phyloP scores from a whole-genome alignment of 2,888 invertebrate genomes.

The Scrobipalpa costella region DNA sequence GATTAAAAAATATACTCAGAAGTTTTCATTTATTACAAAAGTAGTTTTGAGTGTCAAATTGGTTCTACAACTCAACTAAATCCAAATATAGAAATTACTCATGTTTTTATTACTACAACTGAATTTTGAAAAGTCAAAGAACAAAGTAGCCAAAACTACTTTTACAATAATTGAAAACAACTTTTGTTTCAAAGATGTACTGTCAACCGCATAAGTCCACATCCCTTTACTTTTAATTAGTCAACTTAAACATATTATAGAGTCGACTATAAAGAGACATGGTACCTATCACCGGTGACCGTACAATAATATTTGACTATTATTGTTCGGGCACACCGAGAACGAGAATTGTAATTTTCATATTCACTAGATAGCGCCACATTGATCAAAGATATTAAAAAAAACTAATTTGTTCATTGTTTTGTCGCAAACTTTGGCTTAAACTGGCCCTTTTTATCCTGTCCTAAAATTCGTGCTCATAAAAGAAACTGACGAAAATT shows the following conservation, averaged over 20 bases:
- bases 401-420: not conserved
- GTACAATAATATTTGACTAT: constrained; percentile 49
- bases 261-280: not conserved
- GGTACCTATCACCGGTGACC: constrained; percentile 5
- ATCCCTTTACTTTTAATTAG: constrained; percentile 7
- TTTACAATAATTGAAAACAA: constrained; percentile 3
- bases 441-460: not conserved
- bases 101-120: no score
- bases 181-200: constrained; percentile 9
- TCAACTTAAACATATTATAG: not conserved
- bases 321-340: constrained; percentile 56
- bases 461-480: not conserved
- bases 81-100: no score
- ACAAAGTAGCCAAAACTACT: not conserved
- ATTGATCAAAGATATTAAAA: not conserved
- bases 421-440: constrained; percentile 1
- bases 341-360: constrained; percentile 32
- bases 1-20: not conserved
- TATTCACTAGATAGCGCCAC: constrained; percentile 3
- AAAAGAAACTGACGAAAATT: no score
- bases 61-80: not conserved
- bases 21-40: not conserved
- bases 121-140: not conserved
- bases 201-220: constrained; percentile 15
- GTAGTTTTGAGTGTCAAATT: not conserved